Base-by-base conservation (phyloP, 2,888 invertebrate genomes). In the Candidula unifasciata region DNA sequence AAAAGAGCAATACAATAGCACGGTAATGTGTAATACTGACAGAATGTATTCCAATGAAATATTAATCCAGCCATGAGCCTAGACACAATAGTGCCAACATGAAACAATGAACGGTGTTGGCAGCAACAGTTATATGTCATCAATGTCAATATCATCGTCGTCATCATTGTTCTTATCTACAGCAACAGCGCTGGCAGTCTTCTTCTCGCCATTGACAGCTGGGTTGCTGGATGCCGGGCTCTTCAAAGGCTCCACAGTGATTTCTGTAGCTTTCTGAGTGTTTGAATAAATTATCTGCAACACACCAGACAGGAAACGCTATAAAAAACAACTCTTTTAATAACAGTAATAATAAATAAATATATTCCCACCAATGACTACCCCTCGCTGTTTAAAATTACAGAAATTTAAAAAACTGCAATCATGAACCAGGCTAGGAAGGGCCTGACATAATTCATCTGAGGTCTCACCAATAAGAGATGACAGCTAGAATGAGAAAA, bases 101-200 rank as follows among this genome's bases (percentile, higher is more conserved):
- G 6, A 54, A 21, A 54, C 54, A 54, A 74, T 10, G 30, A 5
- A 30, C 0, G n/a, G 30, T 21, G 5, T 16, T 30, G 18, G 54
- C 30, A 27, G 18, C 74, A 54, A 52, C 16, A 54, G 80, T 85
- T 91, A 93, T 81, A 93, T 93, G 85, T 90, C 92, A 89, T 93
- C 93, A 89, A 93, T 92, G 87, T 93, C 91, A 78, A 93, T 88
- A 82, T 93, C 93, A 60, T 92, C 91, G 13, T 89, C 91, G 57
- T 96, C 96, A 54, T 90, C 91, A 93, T 44, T 44, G 0, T 44
- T 44, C 6, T 97, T 97, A 35, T 64, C 64, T 93, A 97, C 98
- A 92, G 76, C 77, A 30, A 60, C 85, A 30, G 89, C 90, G 93
- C 97, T 97, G 93, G 57, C 52, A 80, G 80, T 35, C 44, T 81